Percentiles rank a stretch among this genome's conserved stretches.
These are phyloP conservation scores for Rhabdophis nuchalis DNA, from an alignment of 2,797 vertebrate species.

Conservation along the genomic window DNA sequence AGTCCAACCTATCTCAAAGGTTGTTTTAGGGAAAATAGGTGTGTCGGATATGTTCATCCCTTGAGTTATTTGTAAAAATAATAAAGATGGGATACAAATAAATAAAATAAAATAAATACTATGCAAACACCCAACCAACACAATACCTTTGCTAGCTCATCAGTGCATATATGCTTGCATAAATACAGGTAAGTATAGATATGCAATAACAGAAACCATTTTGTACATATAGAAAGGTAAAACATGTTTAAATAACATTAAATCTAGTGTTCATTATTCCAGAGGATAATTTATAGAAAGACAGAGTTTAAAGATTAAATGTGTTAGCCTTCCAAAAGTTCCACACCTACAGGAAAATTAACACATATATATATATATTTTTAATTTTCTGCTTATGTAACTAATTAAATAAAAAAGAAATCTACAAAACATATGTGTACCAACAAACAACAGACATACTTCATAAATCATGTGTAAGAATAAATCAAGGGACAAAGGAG, in stretches of 20 bases:
- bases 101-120: neutral
- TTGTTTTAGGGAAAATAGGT: neutral
- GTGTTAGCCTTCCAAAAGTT: neutral
- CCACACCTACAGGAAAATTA: neutral
- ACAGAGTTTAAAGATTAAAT: neutral
- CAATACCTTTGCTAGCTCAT: neutral
- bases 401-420: neutral
- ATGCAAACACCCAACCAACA: neutral
- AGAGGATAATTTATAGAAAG: conserved; percentile 1
- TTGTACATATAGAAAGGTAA: neutral
- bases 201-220: conserved; percentile 11
- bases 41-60: neutral
- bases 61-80: neutral
- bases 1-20: neutral
- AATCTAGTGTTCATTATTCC: neutral
- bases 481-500: neutral
- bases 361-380: no score
- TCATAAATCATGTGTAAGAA: neutral
- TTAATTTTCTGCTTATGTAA: conserved; percentile 2
- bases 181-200: neutral
- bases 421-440: neutral
- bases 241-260: neutral
- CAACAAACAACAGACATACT: neutral
- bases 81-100: neutral
- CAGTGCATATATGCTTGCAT: neutral